phyloP scores from a whole-genome alignment of 2,797 vertebrate genomes.

The Hyperoplus immaculatus region DNA sequence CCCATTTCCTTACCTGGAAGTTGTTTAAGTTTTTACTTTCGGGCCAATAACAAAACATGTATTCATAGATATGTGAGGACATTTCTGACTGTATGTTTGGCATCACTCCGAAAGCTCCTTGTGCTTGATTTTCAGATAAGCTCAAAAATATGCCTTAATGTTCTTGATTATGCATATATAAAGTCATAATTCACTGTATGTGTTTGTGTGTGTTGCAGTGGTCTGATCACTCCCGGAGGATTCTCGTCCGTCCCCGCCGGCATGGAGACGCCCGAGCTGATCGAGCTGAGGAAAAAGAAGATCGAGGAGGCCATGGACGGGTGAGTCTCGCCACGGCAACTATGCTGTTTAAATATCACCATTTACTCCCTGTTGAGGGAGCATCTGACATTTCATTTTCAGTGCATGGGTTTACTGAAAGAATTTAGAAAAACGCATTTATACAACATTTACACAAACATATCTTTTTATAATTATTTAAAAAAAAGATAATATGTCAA shows the following conservation, averaged over 20 bases:
- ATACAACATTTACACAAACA: not conserved
- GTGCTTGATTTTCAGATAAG: not conserved
- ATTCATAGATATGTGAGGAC: not conserved
- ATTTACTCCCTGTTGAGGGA: no score
- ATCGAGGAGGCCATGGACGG: slow-evolving; percentile 96
- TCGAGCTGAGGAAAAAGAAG: slow-evolving; percentile 96
- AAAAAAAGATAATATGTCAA: not conserved
- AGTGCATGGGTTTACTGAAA: not conserved
- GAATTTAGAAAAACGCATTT: not conserved
- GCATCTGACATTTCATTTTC: not conserved
- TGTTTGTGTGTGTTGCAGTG: slow-evolving; percentile 75
- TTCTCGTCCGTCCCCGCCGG: slow-evolving; percentile 94
- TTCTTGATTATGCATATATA: not conserved
- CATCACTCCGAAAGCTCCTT: no score
- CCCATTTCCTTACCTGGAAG: not conserved
- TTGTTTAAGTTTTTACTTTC: not conserved
- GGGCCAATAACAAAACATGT: not conserved
- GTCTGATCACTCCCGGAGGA: slow-evolving; percentile 93
- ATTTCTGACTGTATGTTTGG: not conserved
- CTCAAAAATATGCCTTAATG: not conserved
- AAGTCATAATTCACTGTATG: not conserved
- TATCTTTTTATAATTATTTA: not conserved
- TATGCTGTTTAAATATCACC: no score
- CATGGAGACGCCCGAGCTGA: slow-evolving; percentile 96
- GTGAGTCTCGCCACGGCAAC: slow-evolving; percentile 70